A percentile compares a stretch with the other conserved stretches of the same genome.
Evolutionary conservation across 2,113 vertebrate species (phyloP).

Genomic region (Australoheros scitulus): DNA sequence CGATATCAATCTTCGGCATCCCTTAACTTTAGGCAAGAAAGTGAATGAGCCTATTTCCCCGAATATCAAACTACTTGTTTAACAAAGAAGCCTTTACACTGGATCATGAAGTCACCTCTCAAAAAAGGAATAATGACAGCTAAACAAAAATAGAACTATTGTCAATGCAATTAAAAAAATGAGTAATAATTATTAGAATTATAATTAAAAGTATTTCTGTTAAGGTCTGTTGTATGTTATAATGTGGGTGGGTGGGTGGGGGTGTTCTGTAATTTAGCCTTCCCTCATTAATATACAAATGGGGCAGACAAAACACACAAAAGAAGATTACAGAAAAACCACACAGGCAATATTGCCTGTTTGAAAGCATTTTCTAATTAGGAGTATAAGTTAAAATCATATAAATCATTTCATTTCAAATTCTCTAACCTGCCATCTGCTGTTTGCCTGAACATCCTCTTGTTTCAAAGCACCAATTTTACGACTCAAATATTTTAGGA

Average conservation of each 20-base stretch:
- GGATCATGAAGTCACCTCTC: neutral
- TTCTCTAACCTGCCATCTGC: neutral
- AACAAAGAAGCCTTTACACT: neutral
- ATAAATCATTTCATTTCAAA: neutral
- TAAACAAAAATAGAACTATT: neutral
- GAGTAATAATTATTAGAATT: neutral
- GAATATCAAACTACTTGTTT: neutral
- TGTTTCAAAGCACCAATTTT: slow-evolving; percentile 8
- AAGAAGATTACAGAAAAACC: neutral
- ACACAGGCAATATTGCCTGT: neutral
- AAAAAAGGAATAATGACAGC: neutral
- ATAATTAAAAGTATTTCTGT: neutral
- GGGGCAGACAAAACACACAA: neutral
- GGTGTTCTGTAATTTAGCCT: neutral
- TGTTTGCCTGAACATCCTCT: neutral
- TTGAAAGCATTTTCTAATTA: neutral
- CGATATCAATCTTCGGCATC: neutral
- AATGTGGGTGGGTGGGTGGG: neutral
- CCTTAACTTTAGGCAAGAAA: neutral
- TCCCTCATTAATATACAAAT: neutral
- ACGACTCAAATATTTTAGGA: slow-evolving; percentile 13
- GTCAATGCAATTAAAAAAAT: neutral
- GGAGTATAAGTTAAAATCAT: neutral
- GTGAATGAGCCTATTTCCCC: neutral
- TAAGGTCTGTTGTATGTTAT: neutral